These are phyloP conservation scores for Heterodera carotae DNA, from an alignment of 1,140 invertebrate species.

Conservation along the genomic window DNA sequence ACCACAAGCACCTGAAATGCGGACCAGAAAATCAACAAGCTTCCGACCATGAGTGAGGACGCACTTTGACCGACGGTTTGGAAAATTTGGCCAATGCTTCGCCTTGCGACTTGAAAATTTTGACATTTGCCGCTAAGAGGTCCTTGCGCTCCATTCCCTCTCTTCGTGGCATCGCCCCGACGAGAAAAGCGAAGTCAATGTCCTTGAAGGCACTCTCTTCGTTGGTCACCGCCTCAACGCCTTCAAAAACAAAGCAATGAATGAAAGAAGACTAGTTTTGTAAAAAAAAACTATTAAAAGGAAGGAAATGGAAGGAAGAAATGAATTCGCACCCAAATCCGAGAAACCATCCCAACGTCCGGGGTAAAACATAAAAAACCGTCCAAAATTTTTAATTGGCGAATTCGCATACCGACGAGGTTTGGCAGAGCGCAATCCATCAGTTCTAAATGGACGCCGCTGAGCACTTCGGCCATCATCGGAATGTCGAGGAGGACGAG, in stretches of 20 bases:
- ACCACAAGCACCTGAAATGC: constrained; percentile 81
- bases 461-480: constrained; percentile 87
- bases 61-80: constrained; percentile 90
- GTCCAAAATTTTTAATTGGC: background rate
- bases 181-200: constrained; percentile 94
- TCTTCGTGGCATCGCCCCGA: constrained; percentile 95
- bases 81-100: constrained; percentile 87
- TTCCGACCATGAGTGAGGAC: background rate
- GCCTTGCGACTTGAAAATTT: constrained; percentile 93
- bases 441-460: constrained; percentile 96
- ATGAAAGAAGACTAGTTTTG: too few species aligned
- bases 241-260: constrained; percentile 65
- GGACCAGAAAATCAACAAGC: too few species aligned
- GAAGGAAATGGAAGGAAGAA: too few species aligned
- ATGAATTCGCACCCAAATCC: background rate
- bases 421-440: constrained; percentile 92
- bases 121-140: constrained; percentile 89
- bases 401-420: constrained; percentile 70
- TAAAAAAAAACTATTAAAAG: too few species aligned
- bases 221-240: constrained; percentile 83
- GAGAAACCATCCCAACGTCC: too few species aligned
- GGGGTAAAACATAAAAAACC: background rate
- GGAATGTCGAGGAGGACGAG: constrained; percentile 92
- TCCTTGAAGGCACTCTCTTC: constrained; percentile 88
- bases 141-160: constrained; percentile 99